Evolutionary conservation across 2,113 vertebrate species (phyloP).

Genomic region (Tetrao urogallus): DNA sequence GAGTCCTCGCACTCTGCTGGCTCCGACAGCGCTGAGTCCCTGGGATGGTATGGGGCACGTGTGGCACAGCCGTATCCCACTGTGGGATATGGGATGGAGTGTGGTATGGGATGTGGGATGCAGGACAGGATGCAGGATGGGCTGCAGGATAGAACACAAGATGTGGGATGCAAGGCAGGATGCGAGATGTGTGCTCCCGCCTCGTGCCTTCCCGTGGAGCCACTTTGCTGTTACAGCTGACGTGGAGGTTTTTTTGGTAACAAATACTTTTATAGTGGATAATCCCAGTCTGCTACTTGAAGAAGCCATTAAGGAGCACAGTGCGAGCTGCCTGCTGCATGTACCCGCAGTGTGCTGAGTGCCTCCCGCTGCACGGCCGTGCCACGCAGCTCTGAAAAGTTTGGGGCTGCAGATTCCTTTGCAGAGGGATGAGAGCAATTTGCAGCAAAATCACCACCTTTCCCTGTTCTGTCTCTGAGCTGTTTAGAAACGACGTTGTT

Average conservation of each 20-base stretch:
- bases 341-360: background rate
- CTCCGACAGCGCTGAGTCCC: background rate
- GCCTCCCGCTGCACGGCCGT: accelerated
- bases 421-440: background rate
- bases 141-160: background rate
- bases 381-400: background rate
- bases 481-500: background rate
- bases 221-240: accelerated
- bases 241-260: slow-evolving; percentile 22
- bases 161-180: background rate
- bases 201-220: background rate
- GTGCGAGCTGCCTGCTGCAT: background rate
- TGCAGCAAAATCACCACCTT: background rate
- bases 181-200: background rate
- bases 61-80: background rate
- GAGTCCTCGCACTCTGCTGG: background rate
- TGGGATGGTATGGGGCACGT: background rate
- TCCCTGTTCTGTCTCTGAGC: background rate
- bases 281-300: slow-evolving; percentile 66
- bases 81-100: background rate
- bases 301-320: slow-evolving; percentile 34
- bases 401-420: background rate
- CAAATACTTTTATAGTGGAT: slow-evolving; percentile 58
- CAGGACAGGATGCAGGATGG: background rate
- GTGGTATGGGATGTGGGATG: background rate